These are phyloP conservation scores for Triplophysa rosa DNA, from an alignment of 2,113 vertebrate species.

Conservation along the genomic window DNA sequence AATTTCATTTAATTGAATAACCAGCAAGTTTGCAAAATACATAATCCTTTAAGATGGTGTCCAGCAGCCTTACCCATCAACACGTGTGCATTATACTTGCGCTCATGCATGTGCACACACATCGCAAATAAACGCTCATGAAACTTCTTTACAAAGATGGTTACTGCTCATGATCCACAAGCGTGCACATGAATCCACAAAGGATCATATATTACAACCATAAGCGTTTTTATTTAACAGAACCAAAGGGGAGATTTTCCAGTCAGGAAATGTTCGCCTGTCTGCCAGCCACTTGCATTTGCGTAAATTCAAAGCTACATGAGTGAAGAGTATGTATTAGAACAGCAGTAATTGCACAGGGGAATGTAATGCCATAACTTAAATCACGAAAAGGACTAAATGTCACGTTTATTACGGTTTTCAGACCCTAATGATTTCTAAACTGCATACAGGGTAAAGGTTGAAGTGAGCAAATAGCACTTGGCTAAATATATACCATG, in stretches of 20 bases:
- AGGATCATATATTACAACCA: constrained; percentile 47
- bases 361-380: constrained; percentile 58
- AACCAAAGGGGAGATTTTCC: constrained; percentile 48
- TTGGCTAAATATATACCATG: constrained; percentile 35
- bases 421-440: constrained; percentile 35
- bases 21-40: too few species aligned
- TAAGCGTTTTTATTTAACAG: constrained; percentile 57
- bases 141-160: not conserved
- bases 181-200: constrained; percentile 41
- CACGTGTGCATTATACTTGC: not conserved
- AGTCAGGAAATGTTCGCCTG: constrained; percentile 55
- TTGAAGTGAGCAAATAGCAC: constrained; percentile 34
- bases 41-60: too few species aligned
- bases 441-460: constrained; percentile 36
- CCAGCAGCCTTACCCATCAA: not conserved
- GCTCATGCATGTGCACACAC: not conserved
- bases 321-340: constrained; percentile 48
- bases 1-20: too few species aligned
- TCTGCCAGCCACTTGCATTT: constrained; percentile 55
- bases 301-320: constrained; percentile 47
- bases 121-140: not conserved
- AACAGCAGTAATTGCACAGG: constrained; percentile 57
- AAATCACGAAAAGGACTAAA: constrained; percentile 55
- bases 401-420: constrained; percentile 56
- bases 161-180: not conserved